Evolutionary conservation across 2,113 vertebrate species (phyloP).

Genomic region (Lipophrys pholis): DNA sequence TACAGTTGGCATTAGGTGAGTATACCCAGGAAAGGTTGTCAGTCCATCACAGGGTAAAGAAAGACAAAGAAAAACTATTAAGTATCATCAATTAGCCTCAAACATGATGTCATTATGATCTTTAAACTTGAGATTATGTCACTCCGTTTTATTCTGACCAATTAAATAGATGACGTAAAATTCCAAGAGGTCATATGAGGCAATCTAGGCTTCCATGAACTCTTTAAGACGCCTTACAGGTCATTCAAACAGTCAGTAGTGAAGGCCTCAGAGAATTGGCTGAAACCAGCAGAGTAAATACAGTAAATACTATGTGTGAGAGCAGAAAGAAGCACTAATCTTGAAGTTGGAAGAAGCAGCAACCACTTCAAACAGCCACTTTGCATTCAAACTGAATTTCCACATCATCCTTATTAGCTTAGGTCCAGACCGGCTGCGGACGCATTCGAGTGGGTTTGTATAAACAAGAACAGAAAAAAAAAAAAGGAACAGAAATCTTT

Average conservation of each 20-base stretch:
- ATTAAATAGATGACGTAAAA: neutral
- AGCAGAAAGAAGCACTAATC: neutral
- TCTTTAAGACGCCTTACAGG: too few relatives aligned
- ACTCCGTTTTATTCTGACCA: neutral
- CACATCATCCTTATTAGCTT: slow-evolving; percentile 23
- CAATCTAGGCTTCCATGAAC: too few relatives aligned
- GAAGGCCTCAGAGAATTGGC: slow-evolving; percentile 6
- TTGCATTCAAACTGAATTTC: slow-evolving; percentile 13
- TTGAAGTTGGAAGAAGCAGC: neutral
- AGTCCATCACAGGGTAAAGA: too few relatives aligned
- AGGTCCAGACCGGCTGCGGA: neutral
- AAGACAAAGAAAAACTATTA: too few relatives aligned
- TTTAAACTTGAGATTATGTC: too few relatives aligned
- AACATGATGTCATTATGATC: too few relatives aligned
- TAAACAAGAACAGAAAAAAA: neutral
- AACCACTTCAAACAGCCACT: neutral
- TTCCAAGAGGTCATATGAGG: neutral
- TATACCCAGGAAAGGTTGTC: too few relatives aligned
- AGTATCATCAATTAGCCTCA: too few relatives aligned
- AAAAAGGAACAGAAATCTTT: too few relatives aligned
- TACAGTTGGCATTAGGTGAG: too few relatives aligned
- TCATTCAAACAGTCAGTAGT: neutral
- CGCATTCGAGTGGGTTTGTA: slow-evolving; percentile 1
- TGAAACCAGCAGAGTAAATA: neutral
- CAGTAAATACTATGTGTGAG: neutral